Evolutionary conservation across 2,113 vertebrate genomes (phyloP), one percentile per base, ranked within the genome.

Genomic region (Rhombomys opimus): DNA sequence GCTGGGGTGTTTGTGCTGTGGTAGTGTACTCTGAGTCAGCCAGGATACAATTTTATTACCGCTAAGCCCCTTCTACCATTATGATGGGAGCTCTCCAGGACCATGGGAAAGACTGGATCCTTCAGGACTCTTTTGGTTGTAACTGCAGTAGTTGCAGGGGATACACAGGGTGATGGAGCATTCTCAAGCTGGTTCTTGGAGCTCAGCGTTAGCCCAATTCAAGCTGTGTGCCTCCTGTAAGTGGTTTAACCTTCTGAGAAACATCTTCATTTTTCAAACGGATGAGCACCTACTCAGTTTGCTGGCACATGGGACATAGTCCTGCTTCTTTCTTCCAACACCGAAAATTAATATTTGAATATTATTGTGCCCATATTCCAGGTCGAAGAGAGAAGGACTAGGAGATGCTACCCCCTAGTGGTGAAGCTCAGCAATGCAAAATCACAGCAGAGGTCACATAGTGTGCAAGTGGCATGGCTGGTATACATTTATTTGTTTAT

Each of bases 321-420:
- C 18, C 3, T 30, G 0, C 0, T 2, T 32, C 7, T 75, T 77
- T 88, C 65, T 61, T 70, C 50, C 32, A 76, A 8, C 1, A 14
- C 10, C 27, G 0, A 4, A 73, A 75, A 80, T 30, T 0, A 68
- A 30, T 23, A 3, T 20, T 1, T 7, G 23, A 46, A 12, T 38
- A 2, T 46, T 46, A 57, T 5, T 75, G 92, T 86, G 86, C 96
- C 96, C 96, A 93, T 89, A 82, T 95, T 96, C 90, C 94, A 93
- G 97, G 77, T 38, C 17, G 17, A 10, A 77, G 25, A 94, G 65
- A 90, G 59, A 93, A 94, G 38, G 20, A 77, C 70, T 95, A 88
- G 91, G 10, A 95, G 72, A n/a, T 96, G 91, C 95, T 95, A 54
- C 86, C 92, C 92, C 96, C 97, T 7, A 38, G 94, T 91, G 97